Percentiles rank a stretch among this genome's conserved stretches.
Conservation (phyloP, 2,888 invertebrate genomes). For the Sipunculus nudus region DNA sequence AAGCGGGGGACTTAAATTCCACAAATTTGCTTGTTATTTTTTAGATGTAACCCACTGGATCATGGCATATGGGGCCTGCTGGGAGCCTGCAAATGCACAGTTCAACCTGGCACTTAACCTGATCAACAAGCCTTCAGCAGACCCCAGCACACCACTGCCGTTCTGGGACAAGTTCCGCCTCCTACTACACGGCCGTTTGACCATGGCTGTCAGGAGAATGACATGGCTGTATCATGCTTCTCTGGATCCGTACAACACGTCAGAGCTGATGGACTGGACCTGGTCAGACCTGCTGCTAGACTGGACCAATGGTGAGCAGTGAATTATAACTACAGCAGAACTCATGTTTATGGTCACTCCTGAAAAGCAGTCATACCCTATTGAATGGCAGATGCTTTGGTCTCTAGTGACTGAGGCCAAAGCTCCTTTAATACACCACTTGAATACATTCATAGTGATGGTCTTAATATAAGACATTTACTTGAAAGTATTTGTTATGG, state of each 20-base stretch:
- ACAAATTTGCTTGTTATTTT: too few species aligned
- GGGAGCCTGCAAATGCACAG: slow-evolving; percentile 96
- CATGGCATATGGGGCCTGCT: slow-evolving; percentile 97
- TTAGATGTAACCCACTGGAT: slow-evolving; percentile 84
- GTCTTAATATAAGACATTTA: too few species aligned
- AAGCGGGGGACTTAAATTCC: too few species aligned
- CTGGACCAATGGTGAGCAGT: slow-evolving; percentile 84
- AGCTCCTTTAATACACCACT: too few species aligned
- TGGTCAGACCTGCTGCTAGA: slow-evolving; percentile 94
- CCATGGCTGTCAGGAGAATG: slow-evolving; percentile 85
- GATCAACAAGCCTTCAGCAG: slow-evolving; percentile 72
- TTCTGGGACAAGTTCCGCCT: slow-evolving; percentile 98
- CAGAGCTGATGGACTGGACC: slow-evolving; percentile 97
- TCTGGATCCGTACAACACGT: slow-evolving; percentile 97
- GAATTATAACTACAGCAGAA: not conserved
- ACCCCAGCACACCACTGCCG: slow-evolving; percentile 89
- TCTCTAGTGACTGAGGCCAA: too few species aligned
- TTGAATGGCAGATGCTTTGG: not conserved
- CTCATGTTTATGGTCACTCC: too few species aligned
- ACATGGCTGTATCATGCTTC: slow-evolving; percentile 94
- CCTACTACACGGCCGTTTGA: slow-evolving; percentile 90
- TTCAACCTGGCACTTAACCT: slow-evolving; percentile 86
- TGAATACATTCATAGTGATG: too few species aligned
- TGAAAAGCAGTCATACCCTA: too few species aligned
- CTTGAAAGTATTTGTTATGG: too few species aligned